Conservation (phyloP, 2,888 invertebrate genomes). For the Drosophila merina region DNA sequence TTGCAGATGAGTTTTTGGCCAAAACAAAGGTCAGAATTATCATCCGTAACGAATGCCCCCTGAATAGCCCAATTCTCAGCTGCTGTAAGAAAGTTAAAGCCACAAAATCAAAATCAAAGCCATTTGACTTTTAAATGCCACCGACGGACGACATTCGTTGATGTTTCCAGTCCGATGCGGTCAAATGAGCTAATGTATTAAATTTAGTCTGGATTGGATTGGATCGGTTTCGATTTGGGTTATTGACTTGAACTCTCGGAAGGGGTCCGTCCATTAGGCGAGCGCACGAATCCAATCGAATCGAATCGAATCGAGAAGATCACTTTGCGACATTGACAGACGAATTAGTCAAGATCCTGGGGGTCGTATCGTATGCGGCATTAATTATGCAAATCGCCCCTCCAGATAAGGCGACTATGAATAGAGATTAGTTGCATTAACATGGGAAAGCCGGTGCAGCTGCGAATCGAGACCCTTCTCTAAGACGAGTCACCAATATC, state of each 20-base stretch:
- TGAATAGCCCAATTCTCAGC: constrained; percentile 49
- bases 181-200: constrained; percentile 44
- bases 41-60: constrained; percentile 50
- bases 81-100: constrained; percentile 52
- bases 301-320: constrained; percentile 14
- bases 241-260: constrained; percentile 33
- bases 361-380: constrained; percentile 11
- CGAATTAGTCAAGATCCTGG: constrained; percentile 43
- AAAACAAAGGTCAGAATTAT: constrained; percentile 49
- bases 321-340: constrained; percentile 31
- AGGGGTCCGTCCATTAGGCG: constrained; percentile 8
- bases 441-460: constrained; percentile 20
- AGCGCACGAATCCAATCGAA: neutral
- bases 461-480: constrained; percentile 30
- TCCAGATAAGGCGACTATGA: constrained; percentile 8
- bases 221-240: constrained; percentile 39
- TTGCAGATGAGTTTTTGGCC: constrained; percentile 9
- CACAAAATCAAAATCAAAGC: constrained; percentile 10
- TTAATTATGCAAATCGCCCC: constrained; percentile 34
- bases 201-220: constrained; percentile 36
- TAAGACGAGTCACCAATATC: neutral
- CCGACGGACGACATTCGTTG: constrained; percentile 17
- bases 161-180: constrained; percentile 36
- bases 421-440: constrained; percentile 14
- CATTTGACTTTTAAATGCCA: constrained; percentile 68